Conservation (phyloP, 2,888 invertebrate genomes). For the Torymus tubicola region DNA sequence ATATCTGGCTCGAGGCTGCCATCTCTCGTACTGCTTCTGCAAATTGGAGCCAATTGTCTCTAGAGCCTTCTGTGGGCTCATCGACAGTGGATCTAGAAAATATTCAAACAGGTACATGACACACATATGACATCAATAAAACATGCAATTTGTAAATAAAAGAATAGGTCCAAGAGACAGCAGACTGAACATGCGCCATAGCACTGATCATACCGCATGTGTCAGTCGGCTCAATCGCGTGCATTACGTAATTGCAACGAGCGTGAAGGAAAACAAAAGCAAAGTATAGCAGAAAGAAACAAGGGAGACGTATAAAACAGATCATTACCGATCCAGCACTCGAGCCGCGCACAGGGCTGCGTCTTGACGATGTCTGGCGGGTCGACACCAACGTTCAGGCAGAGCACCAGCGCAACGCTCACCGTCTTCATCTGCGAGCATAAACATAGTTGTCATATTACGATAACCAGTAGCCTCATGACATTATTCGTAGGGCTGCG, state of each 20-base stretch:
- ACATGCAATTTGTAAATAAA: neutral
- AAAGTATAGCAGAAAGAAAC: neutral
- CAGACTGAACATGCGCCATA: neutral
- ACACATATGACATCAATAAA: too few relatives aligned
- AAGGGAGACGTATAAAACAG: neutral
- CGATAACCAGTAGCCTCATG: too few relatives aligned
- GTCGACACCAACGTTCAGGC: constrained; percentile 99
- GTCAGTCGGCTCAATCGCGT: neutral
- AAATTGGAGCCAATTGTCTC: constrained; percentile 94
- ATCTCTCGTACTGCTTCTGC: constrained; percentile 97
- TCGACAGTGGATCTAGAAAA: constrained; percentile 87
- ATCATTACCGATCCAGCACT: constrained; percentile 95
- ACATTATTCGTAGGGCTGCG: neutral
- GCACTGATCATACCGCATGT: neutral
- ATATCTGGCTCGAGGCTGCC: constrained; percentile 98
- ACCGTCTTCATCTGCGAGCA: constrained; percentile 97
- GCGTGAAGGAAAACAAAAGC: constrained; percentile 3
- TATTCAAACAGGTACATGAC: too few relatives aligned
- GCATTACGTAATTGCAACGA: constrained; percentile 36
- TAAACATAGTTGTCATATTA: neutral
- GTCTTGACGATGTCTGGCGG: constrained; percentile 99
- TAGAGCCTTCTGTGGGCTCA: constrained; percentile 93
- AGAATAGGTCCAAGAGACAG: constrained; percentile 1
- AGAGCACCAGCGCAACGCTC: constrained; percentile 97
- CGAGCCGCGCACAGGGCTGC: constrained; percentile 95